Evolutionary conservation across 2,888 invertebrate genomes (phyloP), one percentile per base, ranked within the genome.

Genomic region (Malthinus flaveolus): DNA sequence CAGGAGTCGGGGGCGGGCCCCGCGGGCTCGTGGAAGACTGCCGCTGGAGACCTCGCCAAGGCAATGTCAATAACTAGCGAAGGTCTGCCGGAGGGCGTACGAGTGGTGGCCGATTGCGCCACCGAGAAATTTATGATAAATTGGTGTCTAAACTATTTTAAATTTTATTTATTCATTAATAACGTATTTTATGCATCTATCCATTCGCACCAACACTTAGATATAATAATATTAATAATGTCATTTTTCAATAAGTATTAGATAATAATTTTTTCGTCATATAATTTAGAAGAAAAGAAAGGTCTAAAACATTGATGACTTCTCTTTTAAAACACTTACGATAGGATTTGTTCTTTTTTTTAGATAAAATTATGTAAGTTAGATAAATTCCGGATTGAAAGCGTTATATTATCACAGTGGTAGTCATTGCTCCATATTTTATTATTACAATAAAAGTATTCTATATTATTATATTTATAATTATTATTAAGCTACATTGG

Each of bases 161-260:
- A 46, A 60, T 23, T 52, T 55, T 57, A 37, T 42, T 73, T 72
- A 23, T 68, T 86, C 85, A 71, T 90, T 87, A 73, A 77, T 91
- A 90, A 78, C 90, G 90, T 69, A 15, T 90, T 89, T 56, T 88
- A 89, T 73, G 77, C 42, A 56, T 60, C 56, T 32, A 13, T 15
- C 15, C 56, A 61, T 56, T 61, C 61, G 45, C 56, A 61, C 61
- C 36, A 61, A 61, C 61, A 61, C 57, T 54, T 61, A 57, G 52
- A 61, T 57, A 57, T 51, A 59, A 55, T 60, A 39, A 48, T 60
- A 49, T 53, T 39, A 55, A 23, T 13, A 39, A 42, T 42, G 9
- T 42, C 46, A 35, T 39, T 44, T 54, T 13, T 53, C 51, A 49
- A 44, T 31, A 10, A 48, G 23, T 37, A 49, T 36, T 31, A 10